phyloP scores from a whole-genome alignment of 1,140 invertebrate species.

The Drosophila ananassae region DNA sequence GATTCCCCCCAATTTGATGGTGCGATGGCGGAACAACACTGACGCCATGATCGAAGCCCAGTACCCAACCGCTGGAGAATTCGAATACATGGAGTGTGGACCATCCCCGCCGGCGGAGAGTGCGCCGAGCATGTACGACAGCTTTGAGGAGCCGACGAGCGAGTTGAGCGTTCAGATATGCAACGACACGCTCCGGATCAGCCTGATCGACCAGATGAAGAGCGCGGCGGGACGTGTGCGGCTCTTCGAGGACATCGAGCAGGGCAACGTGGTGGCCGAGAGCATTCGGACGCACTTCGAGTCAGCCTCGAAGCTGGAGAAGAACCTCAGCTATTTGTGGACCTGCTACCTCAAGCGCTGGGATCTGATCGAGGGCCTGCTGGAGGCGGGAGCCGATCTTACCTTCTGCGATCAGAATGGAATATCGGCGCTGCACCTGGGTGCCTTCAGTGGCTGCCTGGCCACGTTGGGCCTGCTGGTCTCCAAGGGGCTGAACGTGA shows the following conservation, averaged over 20 bases:
- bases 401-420: slow-evolving; percentile 88
- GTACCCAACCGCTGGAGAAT: slow-evolving; percentile 87
- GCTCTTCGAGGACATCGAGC: slow-evolving; percentile 89
- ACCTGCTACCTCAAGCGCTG: slow-evolving; percentile 88
- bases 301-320: slow-evolving; percentile 87
- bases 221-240: slow-evolving; percentile 87
- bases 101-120: slow-evolving; percentile 90
- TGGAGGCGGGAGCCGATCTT: slow-evolving; percentile 88
- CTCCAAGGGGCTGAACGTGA: slow-evolving; percentile 88
- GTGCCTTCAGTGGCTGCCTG: slow-evolving; percentile 90
- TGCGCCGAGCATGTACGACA: slow-evolving; percentile 89
- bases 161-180: slow-evolving; percentile 90
- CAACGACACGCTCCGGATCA: slow-evolving; percentile 89
- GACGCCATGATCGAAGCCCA: slow-evolving; percentile 87
- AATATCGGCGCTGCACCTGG: slow-evolving; percentile 89
- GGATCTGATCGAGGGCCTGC: slow-evolving; percentile 87
- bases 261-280: slow-evolving; percentile 86
- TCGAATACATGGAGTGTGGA: slow-evolving; percentile 90
- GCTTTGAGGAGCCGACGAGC: slow-evolving; percentile 88
- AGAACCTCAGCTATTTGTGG: slow-evolving; percentile 89
- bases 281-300: slow-evolving; percentile 85
- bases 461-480: slow-evolving; percentile 89
- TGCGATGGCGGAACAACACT: slow-evolving; percentile 85
- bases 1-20: slow-evolving; percentile 83
- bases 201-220: slow-evolving; percentile 89